Evolutionary conservation across 2,888 invertebrate species (phyloP).

Genomic region (Elegia similella): DNA sequence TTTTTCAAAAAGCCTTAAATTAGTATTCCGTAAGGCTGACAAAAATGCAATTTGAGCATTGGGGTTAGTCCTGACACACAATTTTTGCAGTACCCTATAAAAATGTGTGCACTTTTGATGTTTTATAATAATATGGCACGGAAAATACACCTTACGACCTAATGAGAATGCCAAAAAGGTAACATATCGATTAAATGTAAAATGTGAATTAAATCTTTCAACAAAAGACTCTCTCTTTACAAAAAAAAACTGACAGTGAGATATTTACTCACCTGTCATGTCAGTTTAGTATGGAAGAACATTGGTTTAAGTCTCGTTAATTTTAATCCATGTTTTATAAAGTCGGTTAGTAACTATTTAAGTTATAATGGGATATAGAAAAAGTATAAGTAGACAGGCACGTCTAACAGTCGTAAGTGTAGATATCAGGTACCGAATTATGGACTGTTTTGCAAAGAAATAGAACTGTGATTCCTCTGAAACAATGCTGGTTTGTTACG

Average conservation of each 20-base stretch:
- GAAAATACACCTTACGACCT: constrained; percentile 13
- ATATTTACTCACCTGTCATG: too few relatives aligned
- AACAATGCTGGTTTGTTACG: constrained; percentile 58
- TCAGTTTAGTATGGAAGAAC: too few relatives aligned
- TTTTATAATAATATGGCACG: constrained; percentile 47
- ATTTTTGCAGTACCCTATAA: constrained; percentile 77
- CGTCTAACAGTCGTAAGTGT: neutral
- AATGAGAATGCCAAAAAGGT: too few relatives aligned
- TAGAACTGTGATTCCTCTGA: constrained; percentile 43
- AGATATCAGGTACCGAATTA: neutral
- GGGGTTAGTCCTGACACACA: constrained; percentile 54
- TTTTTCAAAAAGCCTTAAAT: constrained; percentile 71
- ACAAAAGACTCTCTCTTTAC: too few relatives aligned
- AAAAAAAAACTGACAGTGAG: too few relatives aligned
- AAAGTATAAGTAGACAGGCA: neutral
- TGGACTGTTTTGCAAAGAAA: constrained; percentile 25
- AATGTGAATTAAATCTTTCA: too few relatives aligned
- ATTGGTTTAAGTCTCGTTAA: too few relatives aligned
- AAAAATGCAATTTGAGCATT: constrained; percentile 61
- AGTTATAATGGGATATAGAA: too few relatives aligned
- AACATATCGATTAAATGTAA: too few relatives aligned
- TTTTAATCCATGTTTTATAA: too few relatives aligned
- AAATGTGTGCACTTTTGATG: constrained; percentile 64
- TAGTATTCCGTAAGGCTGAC: constrained; percentile 58
- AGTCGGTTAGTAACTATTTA: too few relatives aligned